Conservation (phyloP, 2,113 vertebrate species). For the Poeciliopsis retropinna region DNA sequence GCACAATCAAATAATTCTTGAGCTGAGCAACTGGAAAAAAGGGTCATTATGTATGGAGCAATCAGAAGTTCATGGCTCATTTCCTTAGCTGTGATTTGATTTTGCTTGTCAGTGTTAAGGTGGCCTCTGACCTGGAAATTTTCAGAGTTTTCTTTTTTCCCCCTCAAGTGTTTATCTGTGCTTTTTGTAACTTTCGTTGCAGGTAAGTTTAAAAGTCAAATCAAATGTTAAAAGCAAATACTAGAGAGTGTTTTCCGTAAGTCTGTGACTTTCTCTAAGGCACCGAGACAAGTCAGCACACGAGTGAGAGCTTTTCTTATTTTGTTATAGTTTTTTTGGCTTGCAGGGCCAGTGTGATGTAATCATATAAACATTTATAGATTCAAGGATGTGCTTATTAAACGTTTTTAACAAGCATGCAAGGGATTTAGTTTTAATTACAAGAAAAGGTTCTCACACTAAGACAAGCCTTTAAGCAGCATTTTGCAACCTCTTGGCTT, state of each 20-base stretch:
- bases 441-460: conserved; percentile 39
- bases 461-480: conserved; percentile 19
- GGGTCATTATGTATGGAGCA: conserved; percentile 74
- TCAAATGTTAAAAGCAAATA: conserved; percentile 25
- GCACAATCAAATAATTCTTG: conserved; percentile 80
- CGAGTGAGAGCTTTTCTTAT: conserved; percentile 11
- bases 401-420: conserved; percentile 56
- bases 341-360: conserved; percentile 35
- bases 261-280: background rate
- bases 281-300: conserved; percentile 38
- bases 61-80: conserved; percentile 79
- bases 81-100: conserved; percentile 82
- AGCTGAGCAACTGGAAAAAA: conserved; percentile 71
- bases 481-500: too few species aligned
- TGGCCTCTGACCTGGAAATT: conserved; percentile 67
- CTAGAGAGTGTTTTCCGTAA: background rate
- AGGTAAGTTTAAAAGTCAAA: conserved; percentile 2
- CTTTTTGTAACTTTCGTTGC: conserved; percentile 10
- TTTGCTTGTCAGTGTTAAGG: conserved; percentile 78
- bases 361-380: conserved; percentile 61
- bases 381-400: conserved; percentile 62
- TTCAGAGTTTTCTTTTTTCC: conserved; percentile 34
- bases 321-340: conserved; percentile 19
- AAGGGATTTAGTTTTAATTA: conserved; percentile 56
- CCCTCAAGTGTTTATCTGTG: conserved; percentile 33